Percentiles rank a stretch among this genome's conserved stretches.
phyloP scores from a whole-genome alignment of 2,113 vertebrate genomes.

The Amia ocellicauda region DNA sequence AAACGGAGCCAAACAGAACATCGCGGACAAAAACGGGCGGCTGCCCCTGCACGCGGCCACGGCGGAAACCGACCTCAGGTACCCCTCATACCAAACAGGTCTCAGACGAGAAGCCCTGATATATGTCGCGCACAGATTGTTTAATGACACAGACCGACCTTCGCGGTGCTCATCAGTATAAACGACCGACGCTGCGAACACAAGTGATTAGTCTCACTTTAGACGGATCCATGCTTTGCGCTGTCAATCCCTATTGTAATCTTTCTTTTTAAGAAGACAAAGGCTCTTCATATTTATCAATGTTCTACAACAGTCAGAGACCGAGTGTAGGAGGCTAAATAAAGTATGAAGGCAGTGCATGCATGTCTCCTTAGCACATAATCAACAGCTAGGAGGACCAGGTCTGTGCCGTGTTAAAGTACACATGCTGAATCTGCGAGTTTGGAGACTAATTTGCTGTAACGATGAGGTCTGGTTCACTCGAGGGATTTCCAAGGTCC shows the following conservation, averaged over 20 bases:
- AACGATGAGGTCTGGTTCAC: constrained; percentile 30
- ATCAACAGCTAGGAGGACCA: background rate
- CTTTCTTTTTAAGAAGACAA: too few species aligned
- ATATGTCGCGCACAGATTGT: too few species aligned
- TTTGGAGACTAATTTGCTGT: constrained; percentile 33
- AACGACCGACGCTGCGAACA: too few species aligned
- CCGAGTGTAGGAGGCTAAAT: background rate
- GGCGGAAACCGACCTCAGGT: constrained; percentile 78
- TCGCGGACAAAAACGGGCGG: constrained; percentile 82
- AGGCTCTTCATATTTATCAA: too few species aligned
- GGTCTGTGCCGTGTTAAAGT: constrained; percentile 12
- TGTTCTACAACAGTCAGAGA: too few species aligned
- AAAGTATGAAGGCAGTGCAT: background rate
- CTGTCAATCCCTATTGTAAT: too few species aligned
- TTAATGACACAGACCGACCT: too few species aligned
- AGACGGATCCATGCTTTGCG: too few species aligned
- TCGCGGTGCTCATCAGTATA: too few species aligned
- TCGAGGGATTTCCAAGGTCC: constrained; percentile 32
- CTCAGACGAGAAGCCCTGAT: too few species aligned
- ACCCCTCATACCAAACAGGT: too few species aligned
- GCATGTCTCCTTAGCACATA: constrained; percentile 15
- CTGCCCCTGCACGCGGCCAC: constrained; percentile 83
- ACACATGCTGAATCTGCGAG: constrained; percentile 27
- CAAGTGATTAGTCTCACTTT: too few species aligned
- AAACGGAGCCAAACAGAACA: constrained; percentile 84